phyloP scores from a whole-genome alignment of 2,113 vertebrate genomes.

The Callaeas wilsoni region DNA sequence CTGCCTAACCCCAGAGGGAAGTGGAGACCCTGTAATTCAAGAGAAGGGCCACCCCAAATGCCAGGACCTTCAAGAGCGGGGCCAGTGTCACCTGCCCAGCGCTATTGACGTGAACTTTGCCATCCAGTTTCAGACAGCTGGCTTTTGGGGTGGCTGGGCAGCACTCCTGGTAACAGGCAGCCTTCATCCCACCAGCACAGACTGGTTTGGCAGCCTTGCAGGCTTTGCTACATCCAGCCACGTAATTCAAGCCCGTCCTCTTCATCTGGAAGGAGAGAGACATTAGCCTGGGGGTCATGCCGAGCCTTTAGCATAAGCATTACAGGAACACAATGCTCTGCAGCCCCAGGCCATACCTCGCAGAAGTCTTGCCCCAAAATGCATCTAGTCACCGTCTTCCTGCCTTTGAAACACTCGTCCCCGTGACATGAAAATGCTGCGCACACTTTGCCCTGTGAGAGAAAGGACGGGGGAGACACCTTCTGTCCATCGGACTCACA shows the following conservation, averaged over 20 bases:
- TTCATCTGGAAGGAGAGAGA: constrained; percentile 70
- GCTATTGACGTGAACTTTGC: constrained; percentile 62
- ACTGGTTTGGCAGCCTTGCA: constrained; percentile 56
- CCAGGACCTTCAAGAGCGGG: background rate
- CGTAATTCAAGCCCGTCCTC: constrained; percentile 52
- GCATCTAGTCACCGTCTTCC: background rate
- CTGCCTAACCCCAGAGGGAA: background rate
- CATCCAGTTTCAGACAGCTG: constrained; percentile 77
- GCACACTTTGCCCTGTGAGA: constrained; percentile 75
- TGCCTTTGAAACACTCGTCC: constrained; percentile 65
- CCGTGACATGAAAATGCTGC: constrained; percentile 44
- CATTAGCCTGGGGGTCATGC: background rate
- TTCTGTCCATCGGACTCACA: fast-evolving
- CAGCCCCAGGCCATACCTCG: constrained; percentile 63
- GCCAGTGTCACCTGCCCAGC: constrained; percentile 13
- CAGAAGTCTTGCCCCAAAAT: constrained; percentile 68
- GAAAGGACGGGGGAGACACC: background rate
- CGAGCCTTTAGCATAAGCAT: too few relatives aligned
- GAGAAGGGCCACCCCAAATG: background rate
- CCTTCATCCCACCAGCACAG: constrained; percentile 3
- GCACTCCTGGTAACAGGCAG: constrained; percentile 75
- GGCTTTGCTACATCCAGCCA: constrained; percentile 67
- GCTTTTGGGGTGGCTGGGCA: constrained; percentile 59
- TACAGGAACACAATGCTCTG: background rate
- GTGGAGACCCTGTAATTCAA: background rate